phyloP scores from a whole-genome alignment of 2,888 invertebrate species.

The Aethes cnicana region DNA sequence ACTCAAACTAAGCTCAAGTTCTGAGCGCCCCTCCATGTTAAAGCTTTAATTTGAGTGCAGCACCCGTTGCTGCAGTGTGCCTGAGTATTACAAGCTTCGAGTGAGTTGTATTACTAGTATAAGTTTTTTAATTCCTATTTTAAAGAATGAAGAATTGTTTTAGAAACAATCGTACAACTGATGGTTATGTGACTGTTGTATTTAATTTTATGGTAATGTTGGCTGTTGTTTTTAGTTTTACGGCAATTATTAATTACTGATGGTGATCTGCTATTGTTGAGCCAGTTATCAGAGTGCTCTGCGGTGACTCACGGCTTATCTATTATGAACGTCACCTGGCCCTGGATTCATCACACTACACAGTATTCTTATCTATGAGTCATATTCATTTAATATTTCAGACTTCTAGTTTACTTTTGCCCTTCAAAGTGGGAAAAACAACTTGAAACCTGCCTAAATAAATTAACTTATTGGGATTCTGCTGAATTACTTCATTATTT shows the following conservation, averaged over 20 bases:
- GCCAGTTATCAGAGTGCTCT: not conserved
- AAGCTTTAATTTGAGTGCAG: slow-evolving; percentile 73
- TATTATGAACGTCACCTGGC: slow-evolving; percentile 6
- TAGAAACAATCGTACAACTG: slow-evolving; percentile 70
- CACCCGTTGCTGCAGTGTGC: slow-evolving; percentile 16
- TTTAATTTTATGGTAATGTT: slow-evolving; percentile 27
- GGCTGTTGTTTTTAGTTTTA: slow-evolving; percentile 22
- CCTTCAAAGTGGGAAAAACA: not conserved
- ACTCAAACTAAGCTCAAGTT: slow-evolving; percentile 88
- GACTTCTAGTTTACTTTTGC: slow-evolving; percentile 9
- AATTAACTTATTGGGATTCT: no score
- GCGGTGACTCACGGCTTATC: slow-evolving; percentile 22
- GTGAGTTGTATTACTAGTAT: slow-evolving; percentile 46
- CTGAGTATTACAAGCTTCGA: slow-evolving; percentile 25
- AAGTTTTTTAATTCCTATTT: slow-evolving; percentile 65
- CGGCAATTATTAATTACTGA: not conserved
- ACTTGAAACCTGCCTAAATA: not conserved
- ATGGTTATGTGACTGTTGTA: slow-evolving; percentile 24
- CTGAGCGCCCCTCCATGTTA: slow-evolving; percentile 57
- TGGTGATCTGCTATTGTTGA: slow-evolving; percentile 10
- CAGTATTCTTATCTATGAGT: slow-evolving; percentile 17
- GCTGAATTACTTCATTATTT: no score
- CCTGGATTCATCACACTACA: not conserved
- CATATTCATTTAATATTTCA: slow-evolving; percentile 28
- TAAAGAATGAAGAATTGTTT: slow-evolving; percentile 55